Evolutionary conservation across 2,797 vertebrate species (phyloP).

Genomic region (Coregonus suidteri): DNA sequence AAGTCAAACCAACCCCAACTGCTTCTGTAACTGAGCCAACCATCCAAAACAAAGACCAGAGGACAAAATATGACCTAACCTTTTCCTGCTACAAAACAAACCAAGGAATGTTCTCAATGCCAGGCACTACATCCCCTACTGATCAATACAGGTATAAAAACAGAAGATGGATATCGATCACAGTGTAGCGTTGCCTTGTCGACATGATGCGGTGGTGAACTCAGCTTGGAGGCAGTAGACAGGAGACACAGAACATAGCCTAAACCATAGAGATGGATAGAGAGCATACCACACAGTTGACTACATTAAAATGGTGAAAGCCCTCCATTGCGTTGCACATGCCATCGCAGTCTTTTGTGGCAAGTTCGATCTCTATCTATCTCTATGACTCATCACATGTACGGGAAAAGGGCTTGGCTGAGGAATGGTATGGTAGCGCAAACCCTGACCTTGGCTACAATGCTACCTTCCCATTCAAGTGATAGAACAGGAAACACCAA

Average conservation of each 20-base stretch:
- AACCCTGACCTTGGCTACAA: conserved; percentile 26
- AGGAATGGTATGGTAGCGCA: background rate
- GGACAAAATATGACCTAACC: background rate
- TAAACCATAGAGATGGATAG: background rate
- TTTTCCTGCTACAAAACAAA: conserved; percentile 18
- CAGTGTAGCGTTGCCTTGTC: conserved; percentile 1
- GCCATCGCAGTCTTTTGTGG: too few relatives aligned
- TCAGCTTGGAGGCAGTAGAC: conserved; percentile 8
- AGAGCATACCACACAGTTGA: too few relatives aligned
- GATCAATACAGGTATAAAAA: conserved; percentile 31
- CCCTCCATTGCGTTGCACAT: too few relatives aligned
- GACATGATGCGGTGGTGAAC: background rate
- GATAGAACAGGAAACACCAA: conserved; percentile 28
- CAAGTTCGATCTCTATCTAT: too few relatives aligned
- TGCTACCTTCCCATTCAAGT: conserved; percentile 23
- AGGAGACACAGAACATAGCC: background rate
- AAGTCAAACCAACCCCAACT: background rate
- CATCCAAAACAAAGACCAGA: background rate
- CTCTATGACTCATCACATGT: conserved; percentile 5
- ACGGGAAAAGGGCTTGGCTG: conserved; percentile 10
- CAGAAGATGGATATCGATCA: conserved; percentile 17
- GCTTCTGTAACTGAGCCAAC: background rate
- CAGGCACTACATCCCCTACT: conserved; percentile 15
- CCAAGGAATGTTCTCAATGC: background rate
- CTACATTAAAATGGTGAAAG: too few relatives aligned